Percentiles rank a stretch among this genome's conserved stretches.
Conservation (phyloP, 2,797 vertebrate genomes). For the Galago senegalensis region DNA sequence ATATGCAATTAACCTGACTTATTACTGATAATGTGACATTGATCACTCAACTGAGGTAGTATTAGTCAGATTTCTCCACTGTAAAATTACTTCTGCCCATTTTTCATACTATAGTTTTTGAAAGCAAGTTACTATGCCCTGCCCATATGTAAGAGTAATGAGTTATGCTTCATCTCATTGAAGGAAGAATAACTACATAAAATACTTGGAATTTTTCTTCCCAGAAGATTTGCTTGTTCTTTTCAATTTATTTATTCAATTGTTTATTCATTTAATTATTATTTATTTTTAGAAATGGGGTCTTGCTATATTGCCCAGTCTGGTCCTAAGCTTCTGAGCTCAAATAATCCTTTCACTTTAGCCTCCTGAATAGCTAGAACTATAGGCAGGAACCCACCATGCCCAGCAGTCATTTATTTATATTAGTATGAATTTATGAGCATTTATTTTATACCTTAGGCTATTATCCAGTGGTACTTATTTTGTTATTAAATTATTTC, state of each 20-base stretch:
- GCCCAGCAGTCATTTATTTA: not conserved
- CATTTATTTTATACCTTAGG: slow-evolving; percentile 2
- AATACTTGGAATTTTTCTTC: not conserved
- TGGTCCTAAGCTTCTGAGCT: not conserved
- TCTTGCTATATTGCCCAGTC: not conserved
- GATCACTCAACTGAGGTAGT: not conserved
- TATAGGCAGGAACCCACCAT: not conserved
- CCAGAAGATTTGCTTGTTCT: not conserved
- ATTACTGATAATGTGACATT: not conserved
- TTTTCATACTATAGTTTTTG: not conserved
- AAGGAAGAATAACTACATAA: not conserved
- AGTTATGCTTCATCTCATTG: not conserved
- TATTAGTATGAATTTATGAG: not conserved
- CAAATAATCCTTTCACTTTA: not conserved
- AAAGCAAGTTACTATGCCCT: not conserved
- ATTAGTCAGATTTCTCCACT: not conserved
- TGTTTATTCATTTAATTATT: not conserved
- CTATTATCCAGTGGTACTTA: not conserved
- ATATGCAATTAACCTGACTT: not conserved
- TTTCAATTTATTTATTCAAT: not conserved
- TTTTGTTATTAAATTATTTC: not conserved
- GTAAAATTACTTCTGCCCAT: not conserved
- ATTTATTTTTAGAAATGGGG: not conserved
- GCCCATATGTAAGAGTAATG: not conserved
- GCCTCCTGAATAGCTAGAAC: not conserved